Conservation (phyloP, 2,888 invertebrate genomes). For the Synanthedon tipuliformis region DNA sequence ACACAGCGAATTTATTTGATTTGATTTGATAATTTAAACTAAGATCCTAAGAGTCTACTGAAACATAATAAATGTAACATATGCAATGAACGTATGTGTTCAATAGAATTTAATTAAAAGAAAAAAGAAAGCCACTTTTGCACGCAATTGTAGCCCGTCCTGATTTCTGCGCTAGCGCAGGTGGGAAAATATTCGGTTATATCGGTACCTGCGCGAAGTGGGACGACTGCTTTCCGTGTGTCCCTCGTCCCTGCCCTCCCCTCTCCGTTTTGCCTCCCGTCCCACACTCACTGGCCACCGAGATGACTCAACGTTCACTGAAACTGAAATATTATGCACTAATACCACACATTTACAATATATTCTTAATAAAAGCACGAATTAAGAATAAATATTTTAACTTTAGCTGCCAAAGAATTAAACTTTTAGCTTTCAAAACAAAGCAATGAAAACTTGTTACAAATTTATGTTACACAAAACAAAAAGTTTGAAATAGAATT, state of each 20-base stretch:
- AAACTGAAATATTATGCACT: constrained; percentile 22
- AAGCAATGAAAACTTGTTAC: too few relatives aligned
- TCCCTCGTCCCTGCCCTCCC: constrained; percentile 12
- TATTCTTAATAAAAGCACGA: too few relatives aligned
- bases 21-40: too few relatives aligned
- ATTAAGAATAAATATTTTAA: too few relatives aligned
- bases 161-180: constrained; percentile 41
- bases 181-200: constrained; percentile 63
- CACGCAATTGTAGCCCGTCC: constrained; percentile 25
- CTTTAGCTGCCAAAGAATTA: too few relatives aligned
- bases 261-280: constrained; percentile 12
- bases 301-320: constrained; percentile 34
- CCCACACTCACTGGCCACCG: constrained; percentile 8
- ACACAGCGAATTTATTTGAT: too few relatives aligned
- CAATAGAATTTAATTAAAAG: neutral
- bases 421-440: too few relatives aligned
- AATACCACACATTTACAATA: neutral
- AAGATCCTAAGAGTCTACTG: too few relatives aligned
- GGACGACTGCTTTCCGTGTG: constrained; percentile 52
- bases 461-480: too few relatives aligned
- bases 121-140: constrained; percentile 9
- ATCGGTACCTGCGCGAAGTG: constrained; percentile 58
- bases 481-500: too few relatives aligned
- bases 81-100: neutral
- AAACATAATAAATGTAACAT: too few relatives aligned